Evolutionary conservation across 2,797 vertebrate species (phyloP), one percentile per base, ranked within the genome.

Genomic region (Microcaecilia unicolor): DNA sequence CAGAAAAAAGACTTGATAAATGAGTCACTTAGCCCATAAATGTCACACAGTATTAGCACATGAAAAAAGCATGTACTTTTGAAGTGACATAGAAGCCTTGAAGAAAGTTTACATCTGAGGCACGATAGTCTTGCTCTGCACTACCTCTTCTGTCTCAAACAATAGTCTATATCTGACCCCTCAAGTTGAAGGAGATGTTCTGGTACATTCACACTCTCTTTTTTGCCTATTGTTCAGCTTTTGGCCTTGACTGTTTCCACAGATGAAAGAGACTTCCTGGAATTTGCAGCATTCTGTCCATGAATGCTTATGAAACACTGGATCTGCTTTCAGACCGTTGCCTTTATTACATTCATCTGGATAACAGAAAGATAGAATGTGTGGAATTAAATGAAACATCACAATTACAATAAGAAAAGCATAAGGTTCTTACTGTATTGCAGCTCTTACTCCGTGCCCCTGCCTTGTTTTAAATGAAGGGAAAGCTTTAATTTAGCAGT

Each of bases 91-190:
- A 49, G 15, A 61, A 54, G 22, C 55, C 58, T 47, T 30, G 31
- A 16, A 31, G 15, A 41, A 43, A 46, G 16, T 43, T 52, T 33
- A 30, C 55, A 56, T 49, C 44, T 50, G 54, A 22, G 32, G 38
- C 3, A 1, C 21, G 30, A 16, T 1, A 1, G 51, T 53, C 72
- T 70, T 70, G 52, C 61, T 67, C 56, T 44, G 42, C 74, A 75
- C 79, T 64, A 67, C 72, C 75, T 74, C 56, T 70, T 60, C 49
- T 53, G 58, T 40, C 47, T 54, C 56, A 37, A 28, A 33, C 40
- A 31, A 60, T 55, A 59, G 47, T 52, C 56, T 35, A 44, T 40
- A 13, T 65, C 61, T 64, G 27, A 15, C 25, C 37, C 52, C 40
- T 52, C 25, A 3, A 2, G 26, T 48, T 60, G 46, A 51, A 55